Base-by-base conservation (phyloP, 2,888 invertebrate species). In the Yponomeuta plumbellus region DNA sequence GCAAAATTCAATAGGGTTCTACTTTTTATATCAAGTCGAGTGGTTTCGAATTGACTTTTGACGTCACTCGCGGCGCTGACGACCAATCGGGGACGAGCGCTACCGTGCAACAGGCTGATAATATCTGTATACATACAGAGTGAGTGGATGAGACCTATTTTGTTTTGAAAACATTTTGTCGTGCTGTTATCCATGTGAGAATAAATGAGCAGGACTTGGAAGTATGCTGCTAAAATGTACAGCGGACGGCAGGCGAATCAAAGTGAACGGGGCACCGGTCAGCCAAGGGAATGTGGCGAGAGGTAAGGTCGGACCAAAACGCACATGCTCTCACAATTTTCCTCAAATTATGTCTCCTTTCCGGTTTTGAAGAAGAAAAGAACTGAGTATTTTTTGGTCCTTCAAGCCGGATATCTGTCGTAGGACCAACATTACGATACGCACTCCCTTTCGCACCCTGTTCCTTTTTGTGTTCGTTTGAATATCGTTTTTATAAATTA, bases 171-270 rank as follows among this genome's bases (percentile, higher is more conserved):
- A 80, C 76, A 77, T 73, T 78, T 13, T 5, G 22, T 34, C 11
- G 20, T 61, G 13, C 44, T 56, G 17, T 34, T 58, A 22, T 11
- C 21, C 20, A 39, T 22, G 63, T 65, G 39, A 11, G n/a, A 57
- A 64, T 44, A 26, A 61, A 66, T 66, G 66, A 61, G 40, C 22
- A 61, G 44, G 20, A 13, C 23, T 23, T 64, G 40, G n/a, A 86
- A 88, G 78, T 83, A 91, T 91, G 91, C 80, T 91, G 76, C 82
- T 91, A 76, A 91, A 91, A 90, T 91, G 90, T 75, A 89, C 90
- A 73, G 88, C 90, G 70, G 91, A 91, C 79, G 91, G 91, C 74
- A 85, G 88, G 76, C 81, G 87, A 72, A 89, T 91, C 80, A 90
- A 90, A 88, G 89, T 88, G 78, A 91, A 85, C 77, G 90, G 89